These are phyloP conservation scores for Nanger granti DNA, from an alignment of 2,113 vertebrate species.

Conservation along the genomic window DNA sequence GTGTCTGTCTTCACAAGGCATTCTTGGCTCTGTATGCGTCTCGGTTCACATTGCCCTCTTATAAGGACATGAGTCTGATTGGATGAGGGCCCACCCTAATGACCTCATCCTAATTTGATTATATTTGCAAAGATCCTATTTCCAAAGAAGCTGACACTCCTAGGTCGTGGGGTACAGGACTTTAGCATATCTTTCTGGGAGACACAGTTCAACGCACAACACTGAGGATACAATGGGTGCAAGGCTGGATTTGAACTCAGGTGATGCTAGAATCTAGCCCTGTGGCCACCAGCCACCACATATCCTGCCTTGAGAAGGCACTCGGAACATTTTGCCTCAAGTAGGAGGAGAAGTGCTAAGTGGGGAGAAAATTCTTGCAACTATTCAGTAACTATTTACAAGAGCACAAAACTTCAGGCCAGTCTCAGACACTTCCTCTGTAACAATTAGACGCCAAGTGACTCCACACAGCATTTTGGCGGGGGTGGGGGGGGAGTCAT, in stretches of 20 bases:
- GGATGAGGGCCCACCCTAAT: not conserved
- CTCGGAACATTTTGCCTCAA: not conserved
- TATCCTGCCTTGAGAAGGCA: not conserved
- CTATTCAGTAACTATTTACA: slow-evolving; percentile 19
- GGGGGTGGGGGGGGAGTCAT: not conserved
- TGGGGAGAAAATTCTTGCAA: not conserved
- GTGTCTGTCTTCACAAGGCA: not conserved
- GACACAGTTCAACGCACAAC: not conserved
- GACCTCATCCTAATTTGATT: not conserved
- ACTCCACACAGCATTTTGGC: not conserved
- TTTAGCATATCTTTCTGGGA: not conserved
- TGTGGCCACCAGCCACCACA: not conserved
- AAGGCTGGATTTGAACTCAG: not conserved
- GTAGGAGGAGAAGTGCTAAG: not conserved
- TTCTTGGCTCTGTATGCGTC: not conserved
- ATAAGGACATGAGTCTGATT: not conserved
- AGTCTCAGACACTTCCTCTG: slow-evolving; percentile 43
- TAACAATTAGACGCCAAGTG: slow-evolving; percentile 32
- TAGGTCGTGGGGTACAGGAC: not conserved
- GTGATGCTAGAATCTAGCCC: not conserved
- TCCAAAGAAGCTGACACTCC: not conserved
- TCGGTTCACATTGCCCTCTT: not conserved
- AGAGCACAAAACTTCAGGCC: not conserved
- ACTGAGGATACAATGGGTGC: not conserved
- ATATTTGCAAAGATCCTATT: not conserved